A percentile compares a stretch with the other conserved stretches of the same genome.
These are phyloP conservation scores for Saccostrea echinata DNA, from an alignment of 1,140 invertebrate genomes.

Conservation along the genomic window DNA sequence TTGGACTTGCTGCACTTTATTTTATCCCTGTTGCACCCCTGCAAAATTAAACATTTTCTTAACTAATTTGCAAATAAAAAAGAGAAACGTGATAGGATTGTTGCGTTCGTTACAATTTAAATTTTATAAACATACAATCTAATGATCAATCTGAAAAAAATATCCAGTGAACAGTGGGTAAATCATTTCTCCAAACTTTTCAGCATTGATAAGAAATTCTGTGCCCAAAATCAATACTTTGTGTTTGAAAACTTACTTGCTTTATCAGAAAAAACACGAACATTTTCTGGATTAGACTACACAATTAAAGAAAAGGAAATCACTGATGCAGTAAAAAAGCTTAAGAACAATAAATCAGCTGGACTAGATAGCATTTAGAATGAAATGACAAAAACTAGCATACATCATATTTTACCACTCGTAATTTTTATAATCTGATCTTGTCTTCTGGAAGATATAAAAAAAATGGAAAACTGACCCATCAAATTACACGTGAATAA, in stretches of 20 bases:
- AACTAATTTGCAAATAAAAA: no score
- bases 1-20: no score
- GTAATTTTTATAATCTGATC: neutral
- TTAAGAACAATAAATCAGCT: constrained; percentile 15
- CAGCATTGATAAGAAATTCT: neutral
- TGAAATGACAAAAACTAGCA: constrained; percentile 12
- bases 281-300: neutral
- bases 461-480: neutral
- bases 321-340: neutral
- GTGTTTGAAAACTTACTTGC: neutral
- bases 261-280: neutral
- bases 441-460: neutral
- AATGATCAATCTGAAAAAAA: neutral
- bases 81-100: no score
- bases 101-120: no score
- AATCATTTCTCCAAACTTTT: neutral
- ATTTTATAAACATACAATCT: no score
- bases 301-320: constrained; percentile 1
- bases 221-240: neutral
- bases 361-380: constrained; percentile 4
- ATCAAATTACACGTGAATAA: constrained; percentile 38
- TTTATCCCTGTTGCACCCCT: no score
- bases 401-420: neutral
- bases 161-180: neutral
- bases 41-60: no score